Base-by-base conservation (phyloP, 2,113 vertebrate species). In the Oryzias celebensis region DNA sequence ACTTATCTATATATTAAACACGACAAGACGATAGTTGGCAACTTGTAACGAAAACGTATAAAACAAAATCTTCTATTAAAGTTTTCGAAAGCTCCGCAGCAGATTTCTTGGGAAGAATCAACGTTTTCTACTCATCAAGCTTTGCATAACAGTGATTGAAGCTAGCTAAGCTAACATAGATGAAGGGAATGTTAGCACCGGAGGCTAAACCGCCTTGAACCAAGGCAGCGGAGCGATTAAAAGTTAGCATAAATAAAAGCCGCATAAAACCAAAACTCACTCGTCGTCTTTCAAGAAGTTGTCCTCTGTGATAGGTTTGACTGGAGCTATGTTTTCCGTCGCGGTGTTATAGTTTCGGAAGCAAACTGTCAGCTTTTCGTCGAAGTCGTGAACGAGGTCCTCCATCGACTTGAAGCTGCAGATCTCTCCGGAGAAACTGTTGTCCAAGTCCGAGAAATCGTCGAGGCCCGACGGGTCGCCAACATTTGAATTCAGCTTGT, bases 231-330 rank as follows among this genome's bases (percentile, higher is more conserved):
- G 4, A 49, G 46, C 78, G 54, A 79, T 69, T 71, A 70, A 86
- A 84, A 81, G 66, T 78, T 79, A 46, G 3, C 42, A 14, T 20
- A 18, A 62, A 57, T 17, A 53, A 59, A 75, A 49, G 6, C 13
- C n/a, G 0, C 4, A 12, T 23, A 36, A 26, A 66, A 69, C 22
- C 3, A 16, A 15, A 26, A 96, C 95, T 96, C 90, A 99, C 97
- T 96, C 95, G 80, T 99, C 97, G 66, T 95, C 92, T 77, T 93
- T 94, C 78, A 97, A 80, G 51, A 94, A 91, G 78, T 86, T 92
- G 31, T 93, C 89, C 85, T 99, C 96, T 0, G 93, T 94, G 71
- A 99, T 95, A 56, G 96, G 94, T 81, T 91, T 91, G 23, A 93
- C 85, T 7, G 92, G 93, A 13, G 90, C 91, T 14, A 92, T 93